These are phyloP conservation scores for Lagodon rhomboides DNA, from an alignment of 2,797 vertebrate genomes.

Conservation along the genomic window DNA sequence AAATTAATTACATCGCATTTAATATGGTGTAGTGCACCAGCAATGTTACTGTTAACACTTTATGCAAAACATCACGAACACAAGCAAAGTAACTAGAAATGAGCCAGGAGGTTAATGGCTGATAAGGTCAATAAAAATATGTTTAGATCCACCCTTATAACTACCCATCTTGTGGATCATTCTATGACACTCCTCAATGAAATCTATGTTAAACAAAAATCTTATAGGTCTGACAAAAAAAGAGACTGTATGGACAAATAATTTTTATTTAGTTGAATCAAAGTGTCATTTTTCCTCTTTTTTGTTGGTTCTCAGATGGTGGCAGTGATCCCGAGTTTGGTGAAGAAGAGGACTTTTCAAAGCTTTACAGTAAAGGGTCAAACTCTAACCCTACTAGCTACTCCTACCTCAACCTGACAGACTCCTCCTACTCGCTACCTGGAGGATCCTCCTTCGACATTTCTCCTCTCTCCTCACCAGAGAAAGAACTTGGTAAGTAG, in stretches of 20 bases:
- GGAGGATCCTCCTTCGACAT: conserved; percentile 56
- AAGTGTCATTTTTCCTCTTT: neutral
- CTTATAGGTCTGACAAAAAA: neutral
- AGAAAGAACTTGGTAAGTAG: conserved; percentile 69
- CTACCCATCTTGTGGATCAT: no score
- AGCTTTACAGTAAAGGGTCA: conserved; percentile 8
- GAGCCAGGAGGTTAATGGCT: no score
- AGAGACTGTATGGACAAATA: neutral
- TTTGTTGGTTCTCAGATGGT: conserved; percentile 43
- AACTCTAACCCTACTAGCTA: neutral
- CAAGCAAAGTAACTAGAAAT: no score
- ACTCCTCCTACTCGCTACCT: conserved; percentile 37
- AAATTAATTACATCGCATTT: neutral
- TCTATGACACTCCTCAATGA: neutral
- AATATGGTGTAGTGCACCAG: no score
- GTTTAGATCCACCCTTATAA: no score
- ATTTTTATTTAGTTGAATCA: neutral
- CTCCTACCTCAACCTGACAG: conserved; percentile 66
- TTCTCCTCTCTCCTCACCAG: conserved; percentile 75
- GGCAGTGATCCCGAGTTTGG: conserved; percentile 66
- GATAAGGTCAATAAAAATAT: no score
- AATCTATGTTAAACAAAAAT: neutral
- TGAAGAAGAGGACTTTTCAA: conserved; percentile 36
- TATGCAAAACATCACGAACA: neutral
- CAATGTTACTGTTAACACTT: no score